Evolutionary conservation across 2,797 vertebrate species (phyloP), one percentile per base, ranked within the genome.

Genomic region (Chiropotes sagulatus): DNA sequence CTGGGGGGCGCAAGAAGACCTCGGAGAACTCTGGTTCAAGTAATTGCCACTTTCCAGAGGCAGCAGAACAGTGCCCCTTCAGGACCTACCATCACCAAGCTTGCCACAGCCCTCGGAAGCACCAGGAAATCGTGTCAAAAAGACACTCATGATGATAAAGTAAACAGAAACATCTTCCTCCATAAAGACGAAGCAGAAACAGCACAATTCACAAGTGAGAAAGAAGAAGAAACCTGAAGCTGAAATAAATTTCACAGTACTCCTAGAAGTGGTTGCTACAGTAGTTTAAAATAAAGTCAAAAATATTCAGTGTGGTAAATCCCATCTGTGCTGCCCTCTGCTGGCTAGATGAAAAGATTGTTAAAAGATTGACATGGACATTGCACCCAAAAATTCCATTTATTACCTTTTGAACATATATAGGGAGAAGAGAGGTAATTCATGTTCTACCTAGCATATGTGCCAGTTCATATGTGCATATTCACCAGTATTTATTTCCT

Each of bases 261-360:
- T 20, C 30, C 39, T 7, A n/a, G 36, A 70, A 46, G 61, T n/a
- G 13, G 41, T 0, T 28, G 50, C 50, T 58, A 4, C 22, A 10
- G 14, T 1, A 20, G 10, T 80, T 88, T 19, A 48, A 20, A 36
- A 20, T 24, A 50, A 90, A 84, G 61, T 19, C 4, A 64, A 30
- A 54, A 64, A 67, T 1, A 33, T 2, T 15, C 11, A 8, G 44
- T 0, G 57, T 1, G 4, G 14, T 36, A 22, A 70, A 19, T 1
- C 22, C 33, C 0, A 39, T 70, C 93, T 88, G 39, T 86, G 80
- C 97, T 96, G 97, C 96, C 97, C 97, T 85, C 98, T 97, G 92
- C 95, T 93, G 98, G 72, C 54, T 17, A 13, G 2, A 11, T 1
- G 20, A 22, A 36, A 84, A 88, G 26, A 58, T 0, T n/a, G 73